A percentile compares a stretch with the other conserved stretches of the same genome.
Conservation (phyloP, 2,797 vertebrate species). For the Myotis pilosus region DNA sequence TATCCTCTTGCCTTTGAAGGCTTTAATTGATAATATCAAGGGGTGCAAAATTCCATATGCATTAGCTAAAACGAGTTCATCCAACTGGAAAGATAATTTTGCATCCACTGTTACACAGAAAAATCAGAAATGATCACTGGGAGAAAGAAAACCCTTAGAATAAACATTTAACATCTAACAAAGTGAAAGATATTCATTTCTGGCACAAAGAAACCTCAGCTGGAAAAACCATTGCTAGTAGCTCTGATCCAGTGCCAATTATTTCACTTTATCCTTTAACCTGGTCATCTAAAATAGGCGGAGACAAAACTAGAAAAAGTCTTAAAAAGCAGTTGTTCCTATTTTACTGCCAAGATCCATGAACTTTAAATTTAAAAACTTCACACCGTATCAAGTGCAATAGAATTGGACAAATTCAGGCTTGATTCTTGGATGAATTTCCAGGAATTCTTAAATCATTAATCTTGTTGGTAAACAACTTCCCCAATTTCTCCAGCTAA, state of each 20-base stretch:
- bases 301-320: not conserved
- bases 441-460: not conserved
- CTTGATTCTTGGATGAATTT: conserved; percentile 13
- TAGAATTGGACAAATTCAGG: not conserved
- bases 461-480: conserved; percentile 18
- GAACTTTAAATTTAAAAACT: conserved; percentile 28
- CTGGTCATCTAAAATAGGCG: conserved; percentile 6
- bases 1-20: not conserved
- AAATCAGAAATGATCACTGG: conserved; percentile 7
- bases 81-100: conserved; percentile 43
- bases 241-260: not conserved
- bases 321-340: conserved; percentile 1
- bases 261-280: conserved; percentile 8
- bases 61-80: conserved; percentile 7
- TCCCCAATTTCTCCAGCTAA: not conserved
- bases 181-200: not conserved
- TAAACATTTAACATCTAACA: not conserved
- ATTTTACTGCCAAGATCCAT: not conserved
- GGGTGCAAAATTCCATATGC: not conserved
- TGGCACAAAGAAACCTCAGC: not conserved
- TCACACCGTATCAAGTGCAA: not conserved
- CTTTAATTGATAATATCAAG: not conserved
- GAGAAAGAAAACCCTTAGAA: conserved; percentile 25
- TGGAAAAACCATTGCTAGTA: not conserved
- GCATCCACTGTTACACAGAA: conserved; percentile 6